These are phyloP conservation scores for Periphyllus acericola DNA, from an alignment of 2,888 invertebrate species.

Conservation along the genomic window DNA sequence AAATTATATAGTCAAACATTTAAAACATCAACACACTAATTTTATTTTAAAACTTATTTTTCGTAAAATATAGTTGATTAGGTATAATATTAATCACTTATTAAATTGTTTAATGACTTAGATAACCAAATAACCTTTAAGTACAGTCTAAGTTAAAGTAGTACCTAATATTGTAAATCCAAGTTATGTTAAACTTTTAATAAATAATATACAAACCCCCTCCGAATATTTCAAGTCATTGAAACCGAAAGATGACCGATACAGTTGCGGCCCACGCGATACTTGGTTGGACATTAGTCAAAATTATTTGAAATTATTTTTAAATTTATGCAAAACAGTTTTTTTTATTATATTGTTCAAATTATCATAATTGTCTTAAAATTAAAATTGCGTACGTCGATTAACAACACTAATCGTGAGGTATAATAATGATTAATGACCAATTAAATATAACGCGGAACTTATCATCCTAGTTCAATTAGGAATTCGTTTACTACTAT, in stretches of 20 bases:
- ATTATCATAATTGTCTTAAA: not conserved
- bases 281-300: not conserved
- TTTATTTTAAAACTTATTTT: constrained; percentile 8
- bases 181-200: not conserved
- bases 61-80: too few species aligned
- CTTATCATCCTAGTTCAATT: not conserved
- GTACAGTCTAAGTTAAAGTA: not conserved
- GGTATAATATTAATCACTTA: constrained; percentile 41
- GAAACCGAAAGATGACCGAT: not conserved
- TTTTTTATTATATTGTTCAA: not conserved
- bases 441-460: not conserved
- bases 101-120: constrained; percentile 4
- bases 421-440: not conserved
- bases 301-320: not conserved
- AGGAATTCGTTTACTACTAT: not conserved
- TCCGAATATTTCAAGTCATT: not conserved
- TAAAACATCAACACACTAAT: constrained; percentile 54
- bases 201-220: not conserved
- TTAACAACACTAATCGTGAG: not conserved
- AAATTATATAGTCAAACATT: constrained; percentile 55
- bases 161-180: not conserved
- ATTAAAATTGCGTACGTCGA: not conserved
- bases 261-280: not conserved
- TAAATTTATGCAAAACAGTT: not conserved
- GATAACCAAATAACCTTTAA: constrained; percentile 27